A percentile compares a stretch with the other conserved stretches of the same genome.
phyloP scores from a whole-genome alignment of 1,140 invertebrate genomes.

The Grapholita molesta region DNA sequence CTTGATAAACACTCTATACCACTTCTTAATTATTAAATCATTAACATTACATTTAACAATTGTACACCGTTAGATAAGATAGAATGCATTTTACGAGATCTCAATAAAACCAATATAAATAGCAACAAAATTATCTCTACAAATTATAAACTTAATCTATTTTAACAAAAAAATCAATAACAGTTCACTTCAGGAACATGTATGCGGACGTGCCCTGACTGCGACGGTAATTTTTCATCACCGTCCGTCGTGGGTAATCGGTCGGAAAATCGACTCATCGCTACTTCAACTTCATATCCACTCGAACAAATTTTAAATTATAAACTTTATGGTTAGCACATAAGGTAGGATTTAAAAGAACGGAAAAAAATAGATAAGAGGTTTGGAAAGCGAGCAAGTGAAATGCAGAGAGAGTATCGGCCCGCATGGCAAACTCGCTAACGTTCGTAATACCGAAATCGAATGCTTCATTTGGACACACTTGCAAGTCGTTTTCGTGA shows the following conservation, averaged over 20 bases:
- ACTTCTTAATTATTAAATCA: too few species aligned
- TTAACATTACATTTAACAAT: too few species aligned
- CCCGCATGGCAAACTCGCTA: constrained; percentile 16
- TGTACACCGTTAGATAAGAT: too few species aligned
- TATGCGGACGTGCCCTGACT: constrained; percentile 3
- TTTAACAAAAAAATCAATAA: constrained; percentile 29
- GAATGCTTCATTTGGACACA: neutral
- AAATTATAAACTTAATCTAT: neutral
- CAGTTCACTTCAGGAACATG: constrained; percentile 22
- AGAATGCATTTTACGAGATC: too few species aligned
- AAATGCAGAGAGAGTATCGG: constrained; percentile 40
- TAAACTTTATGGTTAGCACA: neutral
- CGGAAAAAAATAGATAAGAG: neutral
- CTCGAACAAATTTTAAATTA: neutral
- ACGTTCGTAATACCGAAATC: constrained; percentile 3
- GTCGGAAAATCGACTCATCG: constrained; percentile 31
- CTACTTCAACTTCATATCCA: neutral
- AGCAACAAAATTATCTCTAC: neutral
- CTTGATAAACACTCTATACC: too few species aligned
- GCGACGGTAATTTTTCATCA: constrained; percentile 43
- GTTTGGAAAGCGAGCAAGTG: neutral
- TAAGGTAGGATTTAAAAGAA: neutral
- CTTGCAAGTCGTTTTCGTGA: neutral
- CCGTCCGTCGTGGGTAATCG: constrained; percentile 46
- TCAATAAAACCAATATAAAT: neutral